Evolutionary conservation across 2,888 invertebrate species (phyloP), one percentile per base, ranked within the genome.

Genomic region (Drosophila atripex): DNA sequence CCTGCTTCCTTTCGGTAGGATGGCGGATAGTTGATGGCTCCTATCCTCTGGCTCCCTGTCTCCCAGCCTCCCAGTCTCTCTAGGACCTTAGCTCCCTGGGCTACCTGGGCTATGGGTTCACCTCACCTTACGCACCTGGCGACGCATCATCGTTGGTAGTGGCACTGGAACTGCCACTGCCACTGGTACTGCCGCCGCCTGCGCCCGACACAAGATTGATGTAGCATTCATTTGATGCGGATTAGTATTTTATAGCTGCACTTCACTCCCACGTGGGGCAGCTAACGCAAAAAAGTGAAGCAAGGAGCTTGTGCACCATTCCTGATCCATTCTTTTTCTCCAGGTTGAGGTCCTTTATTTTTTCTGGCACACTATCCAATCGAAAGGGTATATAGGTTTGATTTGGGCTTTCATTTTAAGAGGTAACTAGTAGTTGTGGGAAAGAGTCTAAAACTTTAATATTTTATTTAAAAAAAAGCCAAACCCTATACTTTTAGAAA

Each of bases 241-340:
- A 84, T 84, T 84, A 86, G 85, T 86, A 80, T 88, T 88, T 86
- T 86, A 88, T 84, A 88, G 85, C 87, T 86, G 87, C 85, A 86
- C 85, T 83, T 78, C 86, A 77, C 66, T 63, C 39, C 64, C 73
- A 72, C 61, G 72, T 72, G 64, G 64, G 51, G 63, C 46, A 32
- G 41, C 1, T 47, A 47, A 55, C 21, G 46, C 50, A 16, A 45
- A 25, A 41, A 51, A 14, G n/a, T 14, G 35, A 35, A 16, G 16
- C 41, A 30, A 46, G 18, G n/a, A 21, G 11, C 21, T 46, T 35
- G 45, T 45, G 51, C 52, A 25, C 14, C 28, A 12, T 25, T 46
- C 52, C 47, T 9, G 21, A 25, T 21, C 1, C 51, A 18, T 45
- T 38, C 35, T 73, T 66, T 69, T 76, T 57, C 46, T 58, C 28